Base-by-base conservation (phyloP, 2,113 vertebrate genomes). In the Anas platyrhynchos region DNA sequence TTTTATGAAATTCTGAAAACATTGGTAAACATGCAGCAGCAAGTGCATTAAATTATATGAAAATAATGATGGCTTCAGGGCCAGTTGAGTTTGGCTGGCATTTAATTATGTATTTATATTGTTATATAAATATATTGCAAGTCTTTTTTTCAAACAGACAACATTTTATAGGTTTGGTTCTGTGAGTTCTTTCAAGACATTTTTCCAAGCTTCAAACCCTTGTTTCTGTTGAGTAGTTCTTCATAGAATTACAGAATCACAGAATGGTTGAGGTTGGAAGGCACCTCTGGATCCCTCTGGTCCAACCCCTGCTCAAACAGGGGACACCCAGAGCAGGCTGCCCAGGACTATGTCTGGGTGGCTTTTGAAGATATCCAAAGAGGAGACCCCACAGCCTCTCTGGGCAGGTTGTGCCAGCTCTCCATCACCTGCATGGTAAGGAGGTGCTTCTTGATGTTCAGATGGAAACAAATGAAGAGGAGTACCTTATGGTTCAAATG, bases 41-140 rank as follows among this genome's bases (percentile, higher is more conserved):
- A 81, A 91, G 67, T 78, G 18, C 91, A 83, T 63, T 85, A 83
- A 88, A 88, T 92, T 73, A 66, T 56, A 89, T 78, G 9, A 93
- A 90, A 91, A 91, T 90, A 96, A 88, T 81, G 65, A 86, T 85
- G 43, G 85, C 83, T 97, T 94, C 26, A 34, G 72, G 89, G 85
- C 32, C n/a, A 93, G 86, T 94, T 69, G 61, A 94, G 25, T 65
- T 93, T 88, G 81, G n/a, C 77, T 94, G 34, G 46, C 66, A 68
- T 92, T 94, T 97, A 92, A 93, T 95, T 85, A 86, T 89, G 59
- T 91, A 67, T 93, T 88, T 94, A 85, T 68, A 88, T 84, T 91
- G 56, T 84, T 93, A 58, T 75, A 94, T 87, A 93, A 94, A 93
- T 63, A 89, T 25, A 61, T 94, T 69, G 61, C 65, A 83, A 92